Evolutionary conservation across 2,797 vertebrate species (phyloP).

Genomic region (Acipenser oxyrinchus): DNA sequence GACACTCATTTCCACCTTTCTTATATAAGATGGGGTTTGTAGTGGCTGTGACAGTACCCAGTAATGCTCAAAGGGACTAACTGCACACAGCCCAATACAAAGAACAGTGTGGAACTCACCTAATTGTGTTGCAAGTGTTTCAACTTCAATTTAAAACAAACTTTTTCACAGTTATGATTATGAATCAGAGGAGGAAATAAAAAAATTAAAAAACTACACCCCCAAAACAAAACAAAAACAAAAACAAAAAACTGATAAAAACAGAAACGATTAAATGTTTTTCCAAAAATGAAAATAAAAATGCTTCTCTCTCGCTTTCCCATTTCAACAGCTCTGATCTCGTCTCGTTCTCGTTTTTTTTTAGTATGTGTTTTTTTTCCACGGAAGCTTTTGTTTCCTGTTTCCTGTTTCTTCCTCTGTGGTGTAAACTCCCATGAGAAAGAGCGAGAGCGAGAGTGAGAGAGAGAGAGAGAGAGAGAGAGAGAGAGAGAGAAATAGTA

Average conservation of each 20-base stretch:
- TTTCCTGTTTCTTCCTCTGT: background rate
- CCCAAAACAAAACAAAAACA: too few relatives aligned
- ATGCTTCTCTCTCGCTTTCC: too few relatives aligned
- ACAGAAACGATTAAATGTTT: too few relatives aligned
- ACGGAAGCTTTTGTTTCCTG: slow-evolving; percentile 30
- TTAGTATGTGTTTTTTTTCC: background rate
- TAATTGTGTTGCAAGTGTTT: slow-evolving; percentile 40
- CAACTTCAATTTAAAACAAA: slow-evolving; percentile 36
- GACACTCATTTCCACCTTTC: slow-evolving; percentile 63
- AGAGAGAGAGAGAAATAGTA: slow-evolving; percentile 23
- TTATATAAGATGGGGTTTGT: slow-evolving; percentile 55
- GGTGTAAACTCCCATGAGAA: slow-evolving; percentile 5
- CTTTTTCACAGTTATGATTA: background rate
- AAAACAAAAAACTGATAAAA: too few relatives aligned
- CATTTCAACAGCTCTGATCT: too few relatives aligned
- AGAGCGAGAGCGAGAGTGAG: slow-evolving; percentile 21
- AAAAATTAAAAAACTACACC: too few relatives aligned
- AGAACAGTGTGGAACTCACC: slow-evolving; percentile 60
- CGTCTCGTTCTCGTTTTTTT: too few relatives aligned
- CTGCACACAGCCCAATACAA: slow-evolving; percentile 26
- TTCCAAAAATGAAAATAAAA: too few relatives aligned
- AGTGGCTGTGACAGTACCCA: slow-evolving; percentile 55
- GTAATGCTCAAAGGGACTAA: too few relatives aligned
- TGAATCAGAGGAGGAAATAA: too few relatives aligned
- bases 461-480: slow-evolving; percentile 18